These are phyloP conservation scores for Paelopatides confundens DNA, from an alignment of 53 echinoderm and acorn worm species.

Conservation along the genomic window DNA sequence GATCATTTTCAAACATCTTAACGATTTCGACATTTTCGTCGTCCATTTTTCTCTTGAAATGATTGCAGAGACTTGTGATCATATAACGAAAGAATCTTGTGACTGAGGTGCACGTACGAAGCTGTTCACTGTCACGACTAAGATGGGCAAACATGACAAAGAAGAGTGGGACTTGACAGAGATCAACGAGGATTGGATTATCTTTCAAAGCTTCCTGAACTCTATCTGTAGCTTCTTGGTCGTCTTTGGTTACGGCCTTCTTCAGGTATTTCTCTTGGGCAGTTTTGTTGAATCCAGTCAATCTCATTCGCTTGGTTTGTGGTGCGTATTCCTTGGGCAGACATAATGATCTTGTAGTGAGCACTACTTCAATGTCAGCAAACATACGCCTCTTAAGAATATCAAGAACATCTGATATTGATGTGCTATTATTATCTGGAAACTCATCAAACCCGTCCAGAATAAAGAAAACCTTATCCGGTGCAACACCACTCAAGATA, in stretches of 20 bases:
- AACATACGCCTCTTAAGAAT: slow-evolving; percentile 4
- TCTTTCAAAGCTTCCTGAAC: neutral
- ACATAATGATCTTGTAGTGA: neutral
- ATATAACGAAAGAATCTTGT: slow-evolving; percentile 7
- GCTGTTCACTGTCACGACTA: neutral
- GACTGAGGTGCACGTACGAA: neutral
- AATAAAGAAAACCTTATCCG: neutral
- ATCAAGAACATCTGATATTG: neutral
- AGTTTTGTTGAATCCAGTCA: slow-evolving; percentile 2
- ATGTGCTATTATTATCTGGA: too few species aligned
- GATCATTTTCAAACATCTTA: neutral
- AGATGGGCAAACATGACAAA: slow-evolving; percentile 7
- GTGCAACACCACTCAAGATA: neutral
- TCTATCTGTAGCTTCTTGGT: neutral
- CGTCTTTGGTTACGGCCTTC: neutral
- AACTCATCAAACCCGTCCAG: slow-evolving; percentile 21
- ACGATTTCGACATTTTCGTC: neutral
- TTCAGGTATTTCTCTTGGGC: slow-evolving; percentile 18
- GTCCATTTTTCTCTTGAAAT: neutral
- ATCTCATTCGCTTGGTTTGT: slow-evolving; percentile 6
- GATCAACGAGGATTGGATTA: slow-evolving; percentile 5
- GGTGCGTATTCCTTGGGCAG: slow-evolving; percentile 4
- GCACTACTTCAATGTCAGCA: neutral
- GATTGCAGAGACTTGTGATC: neutral
- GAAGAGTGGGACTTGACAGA: neutral